Percentiles rank a stretch among this genome's conserved stretches.
Conservation (phyloP, 1,140 invertebrate species). For the Diachasma alloeum region DNA sequence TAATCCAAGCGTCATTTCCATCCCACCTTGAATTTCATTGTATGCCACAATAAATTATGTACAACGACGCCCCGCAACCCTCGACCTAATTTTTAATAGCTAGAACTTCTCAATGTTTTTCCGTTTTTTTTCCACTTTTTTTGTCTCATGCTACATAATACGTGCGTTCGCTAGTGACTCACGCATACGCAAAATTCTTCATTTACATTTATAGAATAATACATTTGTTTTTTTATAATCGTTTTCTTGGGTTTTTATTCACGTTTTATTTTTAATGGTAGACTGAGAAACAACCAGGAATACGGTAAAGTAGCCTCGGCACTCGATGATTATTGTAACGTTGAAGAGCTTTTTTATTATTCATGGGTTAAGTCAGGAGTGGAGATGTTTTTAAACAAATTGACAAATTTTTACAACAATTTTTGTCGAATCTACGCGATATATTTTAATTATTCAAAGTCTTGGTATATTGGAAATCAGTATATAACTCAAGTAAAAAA, state of each 20-base stretch:
- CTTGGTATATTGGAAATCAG: no score
- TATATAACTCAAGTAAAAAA: no score
- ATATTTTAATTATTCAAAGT: no score
- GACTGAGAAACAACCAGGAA: conserved; percentile 5
- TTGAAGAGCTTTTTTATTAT: not conserved
- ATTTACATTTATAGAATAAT: conserved; percentile 26
- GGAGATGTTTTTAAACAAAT: no score
- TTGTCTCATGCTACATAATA: conserved; percentile 15
- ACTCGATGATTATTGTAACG: not conserved
- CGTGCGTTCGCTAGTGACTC: not conserved
- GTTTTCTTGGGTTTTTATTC: not conserved
- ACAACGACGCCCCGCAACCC: conserved; percentile 27
- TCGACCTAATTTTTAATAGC: conserved; percentile 40
- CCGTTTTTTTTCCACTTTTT: conserved; percentile 15
- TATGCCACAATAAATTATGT: conserved; percentile 39
- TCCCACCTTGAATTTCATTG: conserved; percentile 53
- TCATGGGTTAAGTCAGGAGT: no score
- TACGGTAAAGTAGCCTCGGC: conserved; percentile 13
- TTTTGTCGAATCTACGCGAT: no score
- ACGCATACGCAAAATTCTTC: not conserved
- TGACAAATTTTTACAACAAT: no score
- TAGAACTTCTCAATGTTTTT: conserved; percentile 33
- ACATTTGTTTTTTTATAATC: conserved; percentile 7
- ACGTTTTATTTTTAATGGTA: not conserved
- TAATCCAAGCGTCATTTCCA: conserved; percentile 37